Conservation (phyloP, 2,797 vertebrate species). For the Epinephelus malabaricus region DNA sequence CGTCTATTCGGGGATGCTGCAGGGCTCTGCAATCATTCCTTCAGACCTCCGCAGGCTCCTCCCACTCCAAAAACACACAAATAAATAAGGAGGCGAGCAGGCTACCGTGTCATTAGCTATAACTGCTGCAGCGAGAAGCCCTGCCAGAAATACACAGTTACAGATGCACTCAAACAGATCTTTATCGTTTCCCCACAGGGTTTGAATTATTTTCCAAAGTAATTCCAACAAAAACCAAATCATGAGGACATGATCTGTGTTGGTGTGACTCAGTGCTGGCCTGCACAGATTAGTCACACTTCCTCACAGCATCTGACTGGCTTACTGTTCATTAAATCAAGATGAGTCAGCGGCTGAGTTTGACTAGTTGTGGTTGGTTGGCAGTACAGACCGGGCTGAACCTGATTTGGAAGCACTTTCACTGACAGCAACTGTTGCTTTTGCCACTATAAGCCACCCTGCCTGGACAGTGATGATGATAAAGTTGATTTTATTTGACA, state of each 20-base stretch:
- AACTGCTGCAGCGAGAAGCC: conserved; percentile 52
- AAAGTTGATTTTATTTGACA: conserved; percentile 5
- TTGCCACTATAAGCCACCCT: background rate
- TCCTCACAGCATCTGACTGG: conserved; percentile 60
- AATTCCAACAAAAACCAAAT: conserved; percentile 49
- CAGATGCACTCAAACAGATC: conserved; percentile 20
- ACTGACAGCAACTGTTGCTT: conserved; percentile 37
- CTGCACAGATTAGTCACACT: conserved; percentile 72
- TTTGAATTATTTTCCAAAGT: conserved; percentile 34
- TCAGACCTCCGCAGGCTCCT: conserved; percentile 42
- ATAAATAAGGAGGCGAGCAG: conserved; percentile 71
- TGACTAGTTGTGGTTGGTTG: conserved; percentile 45
- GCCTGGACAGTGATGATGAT: background rate
- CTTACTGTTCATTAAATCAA: conserved; percentile 64
- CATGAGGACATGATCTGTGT: conserved; percentile 46
- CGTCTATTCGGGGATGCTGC: conserved; percentile 76
- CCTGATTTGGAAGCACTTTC: conserved; percentile 48
- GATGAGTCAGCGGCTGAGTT: conserved; percentile 69
- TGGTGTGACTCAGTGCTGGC: conserved; percentile 65
- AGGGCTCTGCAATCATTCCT: conserved; percentile 75
- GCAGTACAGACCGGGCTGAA: conserved; percentile 2
- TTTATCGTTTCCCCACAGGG: conserved; percentile 35
- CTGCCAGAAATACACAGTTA: conserved; percentile 23
- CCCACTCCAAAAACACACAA: conserved; percentile 61
- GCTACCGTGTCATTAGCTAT: conserved; percentile 74